Conservation (phyloP, 2,113 vertebrate species). For the Thermophis baileyi region DNA sequence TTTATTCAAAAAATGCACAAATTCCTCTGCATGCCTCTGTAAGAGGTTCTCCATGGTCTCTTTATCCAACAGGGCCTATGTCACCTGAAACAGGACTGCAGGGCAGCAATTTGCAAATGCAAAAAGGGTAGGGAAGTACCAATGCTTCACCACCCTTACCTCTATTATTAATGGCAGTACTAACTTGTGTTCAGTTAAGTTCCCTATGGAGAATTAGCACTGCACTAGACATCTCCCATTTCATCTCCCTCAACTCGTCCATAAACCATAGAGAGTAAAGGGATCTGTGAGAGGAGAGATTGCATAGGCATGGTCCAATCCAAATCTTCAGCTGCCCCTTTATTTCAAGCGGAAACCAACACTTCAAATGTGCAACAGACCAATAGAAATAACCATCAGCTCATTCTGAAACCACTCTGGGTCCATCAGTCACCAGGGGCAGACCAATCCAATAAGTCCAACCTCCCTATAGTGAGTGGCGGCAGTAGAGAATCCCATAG, state of each 20-base stretch:
- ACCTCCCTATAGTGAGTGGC: not conserved
- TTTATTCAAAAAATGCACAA: not conserved
- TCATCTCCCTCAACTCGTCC: not conserved
- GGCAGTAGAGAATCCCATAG: not conserved
- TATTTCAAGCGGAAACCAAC: not conserved
- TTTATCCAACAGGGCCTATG: not conserved
- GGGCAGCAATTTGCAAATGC: not conserved
- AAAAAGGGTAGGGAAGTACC: not conserved
- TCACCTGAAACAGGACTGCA: not conserved
- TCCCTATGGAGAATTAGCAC: not conserved
- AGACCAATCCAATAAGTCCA: not conserved
- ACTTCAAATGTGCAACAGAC: not conserved
- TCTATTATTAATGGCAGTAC: not conserved
- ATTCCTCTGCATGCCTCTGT: not conserved
- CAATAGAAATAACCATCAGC: not conserved
- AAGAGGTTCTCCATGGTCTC: not conserved
- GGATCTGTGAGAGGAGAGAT: not conserved
- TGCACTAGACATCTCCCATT: not conserved
- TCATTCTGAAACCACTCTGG: not conserved
- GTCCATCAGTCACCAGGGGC: not conserved
- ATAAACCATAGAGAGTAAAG: not conserved
- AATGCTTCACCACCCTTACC: not conserved
- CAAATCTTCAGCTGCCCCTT: not conserved
- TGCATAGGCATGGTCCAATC: not conserved
- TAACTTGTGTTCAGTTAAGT: not conserved